Evolutionary conservation across 1,140 invertebrate genomes (phyloP).

Genomic region (Atta cephalotes): DNA sequence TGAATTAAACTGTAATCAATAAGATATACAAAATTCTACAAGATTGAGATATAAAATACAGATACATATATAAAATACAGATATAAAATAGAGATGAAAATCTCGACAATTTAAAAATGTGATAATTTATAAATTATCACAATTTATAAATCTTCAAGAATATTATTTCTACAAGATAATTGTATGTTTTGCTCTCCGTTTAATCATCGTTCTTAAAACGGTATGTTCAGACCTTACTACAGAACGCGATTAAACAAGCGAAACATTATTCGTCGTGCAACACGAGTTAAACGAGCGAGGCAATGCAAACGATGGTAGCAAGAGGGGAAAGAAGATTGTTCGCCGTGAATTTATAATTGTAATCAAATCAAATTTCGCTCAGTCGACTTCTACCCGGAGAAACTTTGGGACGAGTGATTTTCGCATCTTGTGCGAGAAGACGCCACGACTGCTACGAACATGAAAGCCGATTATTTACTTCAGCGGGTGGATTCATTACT

Average conservation of each 20-base stretch:
- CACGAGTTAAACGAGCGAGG: constrained; percentile 56
- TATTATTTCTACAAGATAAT: constrained; percentile 29
- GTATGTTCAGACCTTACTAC: constrained; percentile 15
- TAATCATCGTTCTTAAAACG: constrained; percentile 18
- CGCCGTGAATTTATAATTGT: constrained; percentile 61
- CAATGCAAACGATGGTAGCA: constrained; percentile 28
- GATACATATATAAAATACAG: not conserved
- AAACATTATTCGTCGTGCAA: constrained; percentile 53
- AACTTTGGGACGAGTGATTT: constrained; percentile 54
- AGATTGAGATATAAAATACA: not conserved
- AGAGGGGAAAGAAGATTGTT: constrained; percentile 44
- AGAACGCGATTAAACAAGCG: constrained; percentile 42
- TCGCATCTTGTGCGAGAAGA: constrained; percentile 39
- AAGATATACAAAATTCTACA: not conserved
- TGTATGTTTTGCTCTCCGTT: not conserved
- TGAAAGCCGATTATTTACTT: constrained; percentile 61
- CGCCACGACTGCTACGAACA: constrained; percentile 31
- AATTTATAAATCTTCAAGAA: constrained; percentile 12
- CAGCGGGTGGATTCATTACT: constrained; percentile 57
- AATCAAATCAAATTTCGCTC: constrained; percentile 61
- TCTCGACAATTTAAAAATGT: not conserved
- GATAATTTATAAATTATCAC: constrained; percentile 11
- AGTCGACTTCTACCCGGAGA: constrained; percentile 48
- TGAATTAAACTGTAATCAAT: not conserved
- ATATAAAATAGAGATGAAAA: not conserved